Evolutionary conservation across 2,797 vertebrate species (phyloP), one percentile per base, ranked within the genome.

Genomic region (Pempheris klunzingeri): DNA sequence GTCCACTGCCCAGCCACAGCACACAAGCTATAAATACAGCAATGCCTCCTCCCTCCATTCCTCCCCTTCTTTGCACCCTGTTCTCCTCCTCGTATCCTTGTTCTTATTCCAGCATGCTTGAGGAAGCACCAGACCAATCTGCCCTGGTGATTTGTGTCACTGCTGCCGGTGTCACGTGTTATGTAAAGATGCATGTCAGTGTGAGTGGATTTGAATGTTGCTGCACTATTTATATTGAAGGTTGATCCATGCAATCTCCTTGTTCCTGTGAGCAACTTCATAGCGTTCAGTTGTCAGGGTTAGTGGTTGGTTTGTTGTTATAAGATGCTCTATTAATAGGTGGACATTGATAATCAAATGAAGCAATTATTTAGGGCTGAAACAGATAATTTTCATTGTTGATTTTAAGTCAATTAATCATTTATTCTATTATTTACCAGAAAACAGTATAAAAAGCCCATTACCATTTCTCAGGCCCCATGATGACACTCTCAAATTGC

Each of bases 11-110:
- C 62, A 74, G 81, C 43, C 69, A 64, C 64, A 38, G 85, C 70
- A 60, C 81, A 74, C 47, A 52, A 46, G 78, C 93, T 95, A 94
- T 92, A 94, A 94, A 94, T 94, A 94, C 59, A n/a, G 65, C 9
- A 0, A 24, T 74, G 43, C 65, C 79, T 38, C 62, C 82, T 72
- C 73, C 49, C 47, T 41, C 68, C 66, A 53, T 71, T 69, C 74
- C 86, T 64, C 46, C 41, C 73, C 39, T 17, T 69, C 64, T 74
- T 59, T 74, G 43, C 69, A 60, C 78, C 65, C 75, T 41, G 70
- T 47, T 73, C 72, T 68, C 73, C 70, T 72, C 71, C 57, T 39
- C 77, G 58, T 76, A 61, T 83, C 71, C 84, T 55, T 82, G 84
- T 70, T 84, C 72, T 88, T 84, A 77, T 77, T 66, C 55, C 71